Percentiles rank a stretch among this genome's conserved stretches.
Evolutionary conservation across 2,888 invertebrate species (phyloP).

Genomic region (Strigamia maritima): DNA sequence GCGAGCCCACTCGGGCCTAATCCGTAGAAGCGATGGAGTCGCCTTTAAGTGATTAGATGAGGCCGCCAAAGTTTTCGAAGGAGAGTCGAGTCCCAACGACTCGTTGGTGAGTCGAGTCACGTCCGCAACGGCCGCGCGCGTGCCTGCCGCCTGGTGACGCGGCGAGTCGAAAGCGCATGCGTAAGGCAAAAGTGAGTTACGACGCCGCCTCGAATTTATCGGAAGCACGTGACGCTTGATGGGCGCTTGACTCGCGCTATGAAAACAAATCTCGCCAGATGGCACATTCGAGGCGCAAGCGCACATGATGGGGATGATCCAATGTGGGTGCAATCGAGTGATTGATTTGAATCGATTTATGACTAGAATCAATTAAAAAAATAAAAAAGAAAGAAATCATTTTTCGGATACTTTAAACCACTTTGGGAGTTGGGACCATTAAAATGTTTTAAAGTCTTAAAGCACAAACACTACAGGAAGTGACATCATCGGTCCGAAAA

Average conservation of each 20-base stretch:
- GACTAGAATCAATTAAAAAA: not conserved
- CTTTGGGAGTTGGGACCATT: too few relatives aligned
- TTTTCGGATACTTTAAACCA: too few relatives aligned
- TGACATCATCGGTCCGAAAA: too few relatives aligned
- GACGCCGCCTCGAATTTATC: not conserved
- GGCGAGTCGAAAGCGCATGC: not conserved
- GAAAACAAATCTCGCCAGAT: not conserved
- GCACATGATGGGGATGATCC: not conserved
- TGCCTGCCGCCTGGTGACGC: not conserved
- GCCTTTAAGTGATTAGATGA: not conserved
- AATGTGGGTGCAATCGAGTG: not conserved
- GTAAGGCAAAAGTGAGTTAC: not conserved
- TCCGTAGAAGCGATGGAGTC: not conserved
- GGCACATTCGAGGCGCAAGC: not conserved
- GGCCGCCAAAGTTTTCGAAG: not conserved
- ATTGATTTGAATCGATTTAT: not conserved
- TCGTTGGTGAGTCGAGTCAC: not conserved
- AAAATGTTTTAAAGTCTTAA: too few relatives aligned
- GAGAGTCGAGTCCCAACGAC: too few relatives aligned
- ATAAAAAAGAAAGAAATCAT: too few relatives aligned
- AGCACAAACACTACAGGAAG: too few relatives aligned
- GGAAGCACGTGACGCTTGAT: not conserved
- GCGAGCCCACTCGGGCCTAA: not conserved
- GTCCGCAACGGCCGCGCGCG: not conserved
- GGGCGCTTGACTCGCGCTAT: not conserved